phyloP scores from a whole-genome alignment of 2,797 vertebrate species.

The Chiloscyllium punctatum region DNA sequence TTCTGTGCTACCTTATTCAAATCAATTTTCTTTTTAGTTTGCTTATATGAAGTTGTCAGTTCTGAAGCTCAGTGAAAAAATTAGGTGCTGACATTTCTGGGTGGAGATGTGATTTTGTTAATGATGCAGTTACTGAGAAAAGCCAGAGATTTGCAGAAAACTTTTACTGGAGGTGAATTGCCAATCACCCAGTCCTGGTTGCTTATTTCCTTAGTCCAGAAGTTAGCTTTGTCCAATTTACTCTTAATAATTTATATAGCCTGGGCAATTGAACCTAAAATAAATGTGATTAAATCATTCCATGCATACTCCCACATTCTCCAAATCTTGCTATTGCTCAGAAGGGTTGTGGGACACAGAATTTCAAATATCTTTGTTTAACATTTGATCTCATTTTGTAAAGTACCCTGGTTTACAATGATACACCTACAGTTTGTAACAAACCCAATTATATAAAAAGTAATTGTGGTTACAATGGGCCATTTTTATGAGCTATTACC shows the following conservation, averaged over 20 bases:
- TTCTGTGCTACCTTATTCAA: not conserved
- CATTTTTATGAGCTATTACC: not conserved
- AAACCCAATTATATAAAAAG: not conserved
- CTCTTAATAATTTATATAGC: not conserved
- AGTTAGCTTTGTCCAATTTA: not conserved
- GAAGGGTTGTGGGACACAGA: not conserved
- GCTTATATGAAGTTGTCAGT: not conserved
- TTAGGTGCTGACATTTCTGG: not conserved
- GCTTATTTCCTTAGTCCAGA: not conserved
- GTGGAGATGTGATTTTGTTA: not conserved
- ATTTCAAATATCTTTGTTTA: not conserved
- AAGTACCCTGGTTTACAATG: not conserved
- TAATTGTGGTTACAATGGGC: not conserved
- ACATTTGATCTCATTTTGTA: not conserved
- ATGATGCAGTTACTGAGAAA: not conserved
- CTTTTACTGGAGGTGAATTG: not conserved
- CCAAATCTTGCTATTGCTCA: not conserved
- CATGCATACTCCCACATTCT: not conserved
- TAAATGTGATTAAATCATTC: not conserved
- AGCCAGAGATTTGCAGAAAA: not conserved
- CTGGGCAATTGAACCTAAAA: not conserved
- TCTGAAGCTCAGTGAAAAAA: not conserved
- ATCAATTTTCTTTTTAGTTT: not conserved
- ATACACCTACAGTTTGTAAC: not conserved
- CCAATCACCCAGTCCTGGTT: not conserved